phyloP scores from a whole-genome alignment of 2,113 vertebrate genomes.

The Dolichallabes microphthalmus region DNA sequence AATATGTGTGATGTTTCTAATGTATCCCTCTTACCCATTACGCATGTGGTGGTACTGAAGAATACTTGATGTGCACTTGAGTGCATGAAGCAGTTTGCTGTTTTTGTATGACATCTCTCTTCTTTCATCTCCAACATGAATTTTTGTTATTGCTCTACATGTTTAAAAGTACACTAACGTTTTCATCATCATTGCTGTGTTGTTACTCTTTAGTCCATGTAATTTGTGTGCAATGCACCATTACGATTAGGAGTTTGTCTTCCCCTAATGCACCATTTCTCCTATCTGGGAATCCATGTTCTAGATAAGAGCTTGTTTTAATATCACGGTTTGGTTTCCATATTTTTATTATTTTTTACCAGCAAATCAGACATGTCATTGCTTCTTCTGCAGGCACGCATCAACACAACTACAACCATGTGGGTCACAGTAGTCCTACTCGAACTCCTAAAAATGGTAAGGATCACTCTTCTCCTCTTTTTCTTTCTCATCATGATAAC shows the following conservation, averaged over 20 bases:
- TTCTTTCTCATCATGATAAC: neutral
- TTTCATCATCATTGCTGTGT: conserved; percentile 24
- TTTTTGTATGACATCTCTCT: conserved; percentile 12
- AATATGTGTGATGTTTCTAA: neutral
- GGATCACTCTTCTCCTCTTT: conserved; percentile 54
- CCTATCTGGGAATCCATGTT: conserved; percentile 11
- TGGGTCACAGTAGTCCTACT: conserved; percentile 87
- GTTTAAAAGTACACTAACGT: conserved; percentile 12
- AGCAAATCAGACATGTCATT: conserved; percentile 64
- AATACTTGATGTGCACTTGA: neutral
- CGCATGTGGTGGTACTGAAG: neutral
- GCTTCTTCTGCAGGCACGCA: conserved; percentile 87
- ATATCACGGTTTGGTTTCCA: conserved; percentile 21
- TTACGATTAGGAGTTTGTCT: conserved; percentile 12
- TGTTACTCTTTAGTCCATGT: conserved; percentile 1
- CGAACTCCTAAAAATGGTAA: conserved; percentile 96
- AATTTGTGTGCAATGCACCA: conserved; percentile 26
- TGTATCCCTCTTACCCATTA: neutral
- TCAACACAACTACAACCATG: conserved; percentile 93
- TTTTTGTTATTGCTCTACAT: conserved; percentile 1
- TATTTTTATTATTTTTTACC: conserved; percentile 32
- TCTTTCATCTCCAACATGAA: conserved; percentile 29
- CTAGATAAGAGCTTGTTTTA: conserved; percentile 15
- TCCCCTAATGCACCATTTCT: conserved; percentile 23
- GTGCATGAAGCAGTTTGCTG: neutral